Evolutionary conservation across 2,113 vertebrate species (phyloP).

Genomic region (Falco punctatus): DNA sequence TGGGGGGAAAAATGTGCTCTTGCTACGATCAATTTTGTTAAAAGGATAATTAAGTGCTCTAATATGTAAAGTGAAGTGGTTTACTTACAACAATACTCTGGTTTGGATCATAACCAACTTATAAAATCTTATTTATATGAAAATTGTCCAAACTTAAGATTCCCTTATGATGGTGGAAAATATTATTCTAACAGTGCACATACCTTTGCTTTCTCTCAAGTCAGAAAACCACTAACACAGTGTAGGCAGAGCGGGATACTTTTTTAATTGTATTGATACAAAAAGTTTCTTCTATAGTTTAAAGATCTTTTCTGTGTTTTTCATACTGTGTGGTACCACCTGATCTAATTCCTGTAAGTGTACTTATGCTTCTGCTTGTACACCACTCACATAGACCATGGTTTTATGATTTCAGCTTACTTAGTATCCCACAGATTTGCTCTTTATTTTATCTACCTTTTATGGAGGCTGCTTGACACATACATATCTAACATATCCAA

Average conservation of each 20-base stretch:
- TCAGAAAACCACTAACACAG: background rate
- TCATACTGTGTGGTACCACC: background rate
- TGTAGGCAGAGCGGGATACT: background rate
- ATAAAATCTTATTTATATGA: conserved; percentile 8
- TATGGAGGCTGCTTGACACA: background rate
- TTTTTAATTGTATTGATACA: background rate
- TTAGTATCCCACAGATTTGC: background rate
- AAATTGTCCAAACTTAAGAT: conserved; percentile 4
- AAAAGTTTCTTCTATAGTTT: background rate
- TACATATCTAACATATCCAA: background rate
- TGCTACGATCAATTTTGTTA: conserved; percentile 19
- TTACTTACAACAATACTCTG: background rate
- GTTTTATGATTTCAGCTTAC: background rate
- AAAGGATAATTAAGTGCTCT: conserved; percentile 33
- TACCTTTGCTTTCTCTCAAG: background rate
- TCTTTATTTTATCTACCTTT: background rate
- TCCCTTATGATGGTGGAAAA: background rate
- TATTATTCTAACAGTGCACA: background rate
- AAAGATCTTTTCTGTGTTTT: background rate
- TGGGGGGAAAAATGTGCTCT: background rate
- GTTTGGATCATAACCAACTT: conserved; percentile 41
- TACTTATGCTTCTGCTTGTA: background rate
- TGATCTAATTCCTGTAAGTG: rapidly evolving
- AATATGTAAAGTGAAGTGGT: background rate
- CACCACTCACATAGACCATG: background rate